Percentiles rank a stretch among this genome's conserved stretches.
Evolutionary conservation across 2,797 vertebrate genomes (phyloP).

Genomic region (Cirrhinus mrigala): DNA sequence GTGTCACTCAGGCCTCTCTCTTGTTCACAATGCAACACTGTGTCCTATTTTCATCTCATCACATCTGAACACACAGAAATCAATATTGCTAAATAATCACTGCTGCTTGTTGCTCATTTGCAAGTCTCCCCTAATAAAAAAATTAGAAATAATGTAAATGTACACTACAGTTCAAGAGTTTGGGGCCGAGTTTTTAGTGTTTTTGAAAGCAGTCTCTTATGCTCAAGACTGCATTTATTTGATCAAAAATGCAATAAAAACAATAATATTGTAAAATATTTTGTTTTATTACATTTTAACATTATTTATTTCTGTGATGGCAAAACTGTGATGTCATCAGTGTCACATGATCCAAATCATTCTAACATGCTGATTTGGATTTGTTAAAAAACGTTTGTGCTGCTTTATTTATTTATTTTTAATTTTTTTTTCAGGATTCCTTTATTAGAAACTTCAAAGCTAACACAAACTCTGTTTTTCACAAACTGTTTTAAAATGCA

Average conservation of each 20-base stretch:
- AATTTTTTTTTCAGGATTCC: not conserved
- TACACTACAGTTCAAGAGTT: not conserved
- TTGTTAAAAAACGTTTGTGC: not conserved
- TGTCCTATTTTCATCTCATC: conserved; percentile 11
- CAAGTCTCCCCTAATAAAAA: not conserved
- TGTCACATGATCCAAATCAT: not conserved
- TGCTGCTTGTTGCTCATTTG: conserved; percentile 2
- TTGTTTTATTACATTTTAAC: not conserved
- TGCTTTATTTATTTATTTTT: no score
- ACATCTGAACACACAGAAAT: not conserved
- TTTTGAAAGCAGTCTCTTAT: not conserved
- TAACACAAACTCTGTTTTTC: not conserved
- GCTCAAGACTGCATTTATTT: not conserved
- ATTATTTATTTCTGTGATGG: not conserved
- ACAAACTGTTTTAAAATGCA: not conserved
- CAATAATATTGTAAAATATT: no score
- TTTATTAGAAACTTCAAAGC: not conserved
- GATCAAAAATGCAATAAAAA: not conserved
- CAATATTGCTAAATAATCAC: not conserved
- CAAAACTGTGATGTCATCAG: no score
- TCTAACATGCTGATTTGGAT: not conserved
- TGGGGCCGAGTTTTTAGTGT: not conserved
- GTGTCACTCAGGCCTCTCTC: not conserved
- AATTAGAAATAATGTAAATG: not conserved
- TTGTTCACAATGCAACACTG: not conserved